These are phyloP conservation scores for Nemotelus nigrinus DNA, from an alignment of 2,888 invertebrate genomes.

Conservation along the genomic window DNA sequence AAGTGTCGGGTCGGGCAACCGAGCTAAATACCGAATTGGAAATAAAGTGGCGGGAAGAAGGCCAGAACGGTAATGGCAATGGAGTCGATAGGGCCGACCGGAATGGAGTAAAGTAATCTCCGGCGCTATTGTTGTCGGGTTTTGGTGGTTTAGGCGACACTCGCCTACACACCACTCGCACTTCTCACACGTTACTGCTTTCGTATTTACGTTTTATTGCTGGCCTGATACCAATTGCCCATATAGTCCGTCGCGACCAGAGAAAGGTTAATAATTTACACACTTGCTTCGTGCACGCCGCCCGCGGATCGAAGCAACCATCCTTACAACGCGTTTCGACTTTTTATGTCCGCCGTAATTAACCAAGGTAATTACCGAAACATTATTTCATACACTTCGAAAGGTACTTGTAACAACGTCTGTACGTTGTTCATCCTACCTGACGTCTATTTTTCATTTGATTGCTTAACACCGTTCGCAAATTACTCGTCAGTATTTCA, in stretches of 20 bases:
- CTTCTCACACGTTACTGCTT: neutral
- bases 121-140: neutral
- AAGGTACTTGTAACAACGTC: too few relatives aligned
- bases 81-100: conserved; percentile 5
- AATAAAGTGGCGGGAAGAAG: neutral
- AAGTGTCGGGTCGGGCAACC: conserved; percentile 8
- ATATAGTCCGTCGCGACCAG: neutral
- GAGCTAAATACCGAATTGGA: neutral
- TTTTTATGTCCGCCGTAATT: conserved; percentile 7
- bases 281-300: neutral
- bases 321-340: neutral
- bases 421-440: too few relatives aligned
- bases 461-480: conserved; percentile 11
- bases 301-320: neutral
- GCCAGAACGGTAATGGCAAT: neutral
- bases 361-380: neutral
- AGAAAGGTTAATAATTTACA: conserved; percentile 35
- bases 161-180: neutral
- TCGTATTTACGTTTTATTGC: conserved; percentile 13
- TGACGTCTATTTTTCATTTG: too few relatives aligned
- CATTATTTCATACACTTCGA: neutral
- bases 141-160: neutral
- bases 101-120: neutral
- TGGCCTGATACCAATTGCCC: neutral
- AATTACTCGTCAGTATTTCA: neutral